These are phyloP conservation scores for Andrena camellia DNA, from an alignment of 2,888 invertebrate genomes.

Conservation along the genomic window DNA sequence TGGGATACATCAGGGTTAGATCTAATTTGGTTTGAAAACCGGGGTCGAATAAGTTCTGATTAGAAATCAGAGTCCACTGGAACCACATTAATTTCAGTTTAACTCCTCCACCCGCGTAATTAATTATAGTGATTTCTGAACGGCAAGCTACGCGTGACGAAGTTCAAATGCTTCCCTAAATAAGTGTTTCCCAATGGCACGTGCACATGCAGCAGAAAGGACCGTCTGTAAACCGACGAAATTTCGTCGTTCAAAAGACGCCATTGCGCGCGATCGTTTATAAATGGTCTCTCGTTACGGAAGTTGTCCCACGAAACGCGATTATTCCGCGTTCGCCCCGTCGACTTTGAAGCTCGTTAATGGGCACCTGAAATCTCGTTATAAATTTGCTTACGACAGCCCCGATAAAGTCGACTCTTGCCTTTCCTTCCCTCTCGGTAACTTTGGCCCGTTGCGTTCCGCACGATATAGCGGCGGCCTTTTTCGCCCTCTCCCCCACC, in stretches of 20 bases:
- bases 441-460: constrained; percentile 5
- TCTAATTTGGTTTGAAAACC: too few relatives aligned
- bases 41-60: too few relatives aligned
- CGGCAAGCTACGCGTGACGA: too few relatives aligned
- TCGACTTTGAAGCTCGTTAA: constrained; percentile 61
- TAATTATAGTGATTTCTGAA: too few relatives aligned
- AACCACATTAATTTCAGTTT: too few relatives aligned
- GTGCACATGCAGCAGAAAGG: too few relatives aligned
- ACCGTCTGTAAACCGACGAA: neutral
- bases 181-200: neutral
- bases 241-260: constrained; percentile 24
- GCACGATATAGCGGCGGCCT: neutral
- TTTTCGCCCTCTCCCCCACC: neutral
- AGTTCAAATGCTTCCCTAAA: neutral
- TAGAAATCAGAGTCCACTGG: too few relatives aligned
- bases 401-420: constrained; percentile 53
- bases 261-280: constrained; percentile 40
- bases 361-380: constrained; percentile 64
- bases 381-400: constrained; percentile 64
- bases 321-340: constrained; percentile 48
- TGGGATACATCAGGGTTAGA: too few relatives aligned
- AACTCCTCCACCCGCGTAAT: too few relatives aligned
- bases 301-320: constrained; percentile 54
- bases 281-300: constrained; percentile 63
- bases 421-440: constrained; percentile 8